These are phyloP conservation scores for Ricordea florida DNA, from an alignment of 92 coral and sea anemone species.

Conservation along the genomic window DNA sequence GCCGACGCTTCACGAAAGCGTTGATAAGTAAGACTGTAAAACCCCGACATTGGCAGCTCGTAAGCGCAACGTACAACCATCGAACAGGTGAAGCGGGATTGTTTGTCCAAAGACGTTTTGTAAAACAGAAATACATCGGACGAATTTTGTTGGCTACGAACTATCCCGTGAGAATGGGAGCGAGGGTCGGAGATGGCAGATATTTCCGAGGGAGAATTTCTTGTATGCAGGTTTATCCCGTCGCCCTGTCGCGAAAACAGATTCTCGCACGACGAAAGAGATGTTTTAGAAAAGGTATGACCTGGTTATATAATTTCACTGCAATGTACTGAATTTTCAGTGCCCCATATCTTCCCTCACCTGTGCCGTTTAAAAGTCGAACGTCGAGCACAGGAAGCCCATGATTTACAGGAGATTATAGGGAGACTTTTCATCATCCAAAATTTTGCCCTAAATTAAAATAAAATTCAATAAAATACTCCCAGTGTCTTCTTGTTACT, in stretches of 20 bases:
- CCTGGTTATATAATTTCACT: not conserved
- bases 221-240: conserved; percentile 76
- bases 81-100: conserved; percentile 65
- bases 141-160: conserved; percentile 59
- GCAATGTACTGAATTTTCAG: too few relatives aligned
- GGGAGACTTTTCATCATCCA: too few relatives aligned
- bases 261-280: conserved; percentile 54
- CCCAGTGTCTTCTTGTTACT: too few relatives aligned
- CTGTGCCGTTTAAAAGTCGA: too few relatives aligned
- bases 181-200: conserved; percentile 53
- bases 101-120: conserved; percentile 63
- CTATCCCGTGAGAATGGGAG: conserved; percentile 73
- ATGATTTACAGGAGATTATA: too few relatives aligned
- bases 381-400: too few relatives aligned
- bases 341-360: too few relatives aligned
- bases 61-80: conserved; percentile 65
- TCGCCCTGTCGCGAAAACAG: conserved; percentile 33
- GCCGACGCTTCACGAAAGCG: conserved; percentile 39
- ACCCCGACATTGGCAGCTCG: conserved; percentile 67
- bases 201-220: conserved; percentile 73
- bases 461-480: too few relatives aligned
- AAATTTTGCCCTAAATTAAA: too few relatives aligned
- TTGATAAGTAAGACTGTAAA: conserved; percentile 36
- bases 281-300: conserved; percentile 73
- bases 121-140: conserved; percentile 44